These are phyloP conservation scores for Coleophora flavipennella DNA, from an alignment of 2,888 invertebrate genomes.

Conservation along the genomic window DNA sequence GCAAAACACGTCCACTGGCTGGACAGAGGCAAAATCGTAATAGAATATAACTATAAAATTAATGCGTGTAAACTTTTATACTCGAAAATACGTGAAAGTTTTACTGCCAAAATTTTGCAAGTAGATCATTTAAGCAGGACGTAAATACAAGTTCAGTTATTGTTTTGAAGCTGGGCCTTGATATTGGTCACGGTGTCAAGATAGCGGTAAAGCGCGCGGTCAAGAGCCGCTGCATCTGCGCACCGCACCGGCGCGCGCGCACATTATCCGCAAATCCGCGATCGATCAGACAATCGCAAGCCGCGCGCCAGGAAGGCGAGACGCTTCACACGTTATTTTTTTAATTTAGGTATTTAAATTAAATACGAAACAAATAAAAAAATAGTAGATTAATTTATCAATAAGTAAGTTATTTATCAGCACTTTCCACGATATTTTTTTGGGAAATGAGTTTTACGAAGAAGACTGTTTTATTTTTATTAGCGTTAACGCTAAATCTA, in stretches of 20 bases:
- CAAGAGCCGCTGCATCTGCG: constrained; percentile 33
- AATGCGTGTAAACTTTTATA: too few relatives aligned
- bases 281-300: constrained; percentile 24
- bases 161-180: constrained; percentile 11
- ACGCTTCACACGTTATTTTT: constrained; percentile 18
- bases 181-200: constrained; percentile 47
- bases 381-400: too few relatives aligned
- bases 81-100: too few relatives aligned
- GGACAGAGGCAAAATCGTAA: too few relatives aligned
- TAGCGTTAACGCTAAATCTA: constrained; percentile 17
- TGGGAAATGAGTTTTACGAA: constrained; percentile 31
- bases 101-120: too few relatives aligned
- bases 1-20: too few relatives aligned
- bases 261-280: too few relatives aligned
- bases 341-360: not conserved
- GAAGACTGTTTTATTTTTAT: constrained; percentile 17
- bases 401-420: too few relatives aligned
- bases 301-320: constrained; percentile 23
- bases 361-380: not conserved
- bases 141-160: not conserved
- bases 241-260: constrained; percentile 24
- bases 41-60: too few relatives aligned
- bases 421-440: not conserved
- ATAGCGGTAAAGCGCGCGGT: constrained; percentile 60
- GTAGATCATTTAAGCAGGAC: too few relatives aligned